phyloP scores from a whole-genome alignment of 2,113 vertebrate species.

The Piaya cayana region DNA sequence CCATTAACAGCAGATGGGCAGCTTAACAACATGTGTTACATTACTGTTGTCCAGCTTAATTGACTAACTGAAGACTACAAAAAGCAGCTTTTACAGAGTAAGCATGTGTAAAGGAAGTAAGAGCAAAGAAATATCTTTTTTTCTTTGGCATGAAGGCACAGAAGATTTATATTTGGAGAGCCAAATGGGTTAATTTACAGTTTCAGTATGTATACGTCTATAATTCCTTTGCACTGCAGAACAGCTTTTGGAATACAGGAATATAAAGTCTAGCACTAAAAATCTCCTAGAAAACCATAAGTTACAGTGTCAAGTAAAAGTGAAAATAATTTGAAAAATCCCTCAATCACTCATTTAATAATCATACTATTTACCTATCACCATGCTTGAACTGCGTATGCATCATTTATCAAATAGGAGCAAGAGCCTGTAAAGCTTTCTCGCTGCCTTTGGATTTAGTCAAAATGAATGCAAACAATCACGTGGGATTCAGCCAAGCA shows the following conservation, averaged over 20 bases:
- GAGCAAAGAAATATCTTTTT: neutral
- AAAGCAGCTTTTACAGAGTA: slow-evolving; percentile 3
- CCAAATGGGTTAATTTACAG: slow-evolving; percentile 53
- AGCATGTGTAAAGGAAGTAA: neutral
- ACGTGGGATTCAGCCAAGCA: slow-evolving; percentile 83
- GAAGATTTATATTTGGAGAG: neutral
- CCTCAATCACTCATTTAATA: slow-evolving; percentile 46
- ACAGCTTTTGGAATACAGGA: slow-evolving; percentile 7
- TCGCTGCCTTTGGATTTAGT: slow-evolving; percentile 74
- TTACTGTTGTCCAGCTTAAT: neutral
- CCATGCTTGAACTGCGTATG: neutral
- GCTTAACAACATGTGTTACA: neutral
- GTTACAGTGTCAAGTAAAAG: slow-evolving; percentile 17
- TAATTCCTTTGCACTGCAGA: slow-evolving; percentile 40
- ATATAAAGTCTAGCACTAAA: slow-evolving; percentile 23
- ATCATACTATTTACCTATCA: slow-evolving; percentile 50
- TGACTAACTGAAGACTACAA: neutral
- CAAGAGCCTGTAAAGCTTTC: slow-evolving; percentile 62
- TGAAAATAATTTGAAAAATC: slow-evolving; percentile 20
- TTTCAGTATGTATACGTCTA: slow-evolving; percentile 1
- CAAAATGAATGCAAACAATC: slow-evolving; percentile 85
- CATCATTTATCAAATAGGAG: slow-evolving; percentile 52
- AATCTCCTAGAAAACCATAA: slow-evolving; percentile 11
- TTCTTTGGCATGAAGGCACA: neutral
- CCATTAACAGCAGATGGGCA: slow-evolving; percentile 7